phyloP scores from a whole-genome alignment of 2,888 invertebrate genomes.

The Acanthococcus lagerstroemiae region DNA sequence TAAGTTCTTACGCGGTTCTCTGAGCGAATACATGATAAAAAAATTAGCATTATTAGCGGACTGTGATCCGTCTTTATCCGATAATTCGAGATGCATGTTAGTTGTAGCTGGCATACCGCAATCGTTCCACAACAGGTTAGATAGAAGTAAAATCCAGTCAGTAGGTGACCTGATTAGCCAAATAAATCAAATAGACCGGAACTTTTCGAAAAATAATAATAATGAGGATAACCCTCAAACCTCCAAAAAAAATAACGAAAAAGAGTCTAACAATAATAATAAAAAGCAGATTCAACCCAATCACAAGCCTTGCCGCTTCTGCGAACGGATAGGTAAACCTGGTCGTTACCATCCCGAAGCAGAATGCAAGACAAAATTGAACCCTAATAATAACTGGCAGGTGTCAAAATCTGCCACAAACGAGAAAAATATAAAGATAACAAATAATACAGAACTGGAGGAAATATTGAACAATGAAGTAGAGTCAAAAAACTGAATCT shows the following conservation, averaged over 20 bases:
- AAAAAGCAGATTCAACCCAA: no score
- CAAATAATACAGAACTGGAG: not conserved
- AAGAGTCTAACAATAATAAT: not conserved
- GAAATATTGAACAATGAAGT: not conserved
- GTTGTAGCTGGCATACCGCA: not conserved
- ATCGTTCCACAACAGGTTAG: not conserved
- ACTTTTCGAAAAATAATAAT: not conserved
- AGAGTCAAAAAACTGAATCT: not conserved
- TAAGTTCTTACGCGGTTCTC: not conserved
- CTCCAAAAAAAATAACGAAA: not conserved
- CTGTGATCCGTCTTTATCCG: not conserved
- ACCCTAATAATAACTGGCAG: no score
- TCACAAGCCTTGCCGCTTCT: no score
- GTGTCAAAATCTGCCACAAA: no score
- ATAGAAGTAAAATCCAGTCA: not conserved
- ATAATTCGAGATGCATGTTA: not conserved
- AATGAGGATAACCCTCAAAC: not conserved
- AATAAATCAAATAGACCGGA: constrained; percentile 7
- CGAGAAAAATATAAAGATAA: not conserved
- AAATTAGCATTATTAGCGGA: constrained; percentile 1
- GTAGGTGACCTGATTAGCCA: not conserved
- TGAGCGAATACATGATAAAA: constrained; percentile 1
- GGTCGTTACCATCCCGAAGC: no score
- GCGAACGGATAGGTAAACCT: no score
- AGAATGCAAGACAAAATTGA: no score